These are phyloP conservation scores for Tinea semifulvella DNA, from an alignment of 2,888 invertebrate genomes.

Conservation along the genomic window DNA sequence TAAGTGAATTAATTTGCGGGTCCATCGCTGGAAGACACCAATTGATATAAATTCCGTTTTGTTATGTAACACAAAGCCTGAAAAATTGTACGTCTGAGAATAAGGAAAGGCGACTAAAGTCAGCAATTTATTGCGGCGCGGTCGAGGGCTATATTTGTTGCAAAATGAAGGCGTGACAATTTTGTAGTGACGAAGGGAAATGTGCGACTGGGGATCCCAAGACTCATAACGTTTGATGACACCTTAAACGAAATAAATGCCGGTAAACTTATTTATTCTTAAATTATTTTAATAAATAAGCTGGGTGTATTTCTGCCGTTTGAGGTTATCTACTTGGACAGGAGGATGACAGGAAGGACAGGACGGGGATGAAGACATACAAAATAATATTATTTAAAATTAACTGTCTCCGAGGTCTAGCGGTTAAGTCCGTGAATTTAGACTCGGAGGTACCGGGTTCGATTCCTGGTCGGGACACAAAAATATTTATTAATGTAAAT, in stretches of 20 bases:
- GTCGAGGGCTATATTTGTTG: slow-evolving; percentile 51
- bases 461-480: too few species aligned
- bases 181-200: slow-evolving; percentile 47
- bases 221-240: slow-evolving; percentile 4
- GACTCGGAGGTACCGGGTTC: too few species aligned
- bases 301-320: too few species aligned
- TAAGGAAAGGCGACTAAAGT: slow-evolving; percentile 45
- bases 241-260: background rate
- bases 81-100: slow-evolving; percentile 52
- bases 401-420: too few species aligned
- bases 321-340: too few species aligned
- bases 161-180: slow-evolving; percentile 65
- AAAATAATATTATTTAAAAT: too few species aligned
- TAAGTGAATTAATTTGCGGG: slow-evolving; percentile 3
- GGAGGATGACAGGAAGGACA: too few species aligned
- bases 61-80: slow-evolving; percentile 50
- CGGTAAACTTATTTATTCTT: too few species aligned
- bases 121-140: slow-evolving; percentile 55
- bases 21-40: background rate
- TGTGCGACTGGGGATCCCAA: slow-evolving; percentile 42
- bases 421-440: too few species aligned
- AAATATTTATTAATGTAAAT: too few species aligned
- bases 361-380: too few species aligned
- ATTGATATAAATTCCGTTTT: slow-evolving; percentile 30
- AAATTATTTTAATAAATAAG: too few species aligned